A percentile compares a stretch with the other conserved stretches of the same genome.
These are phyloP conservation scores for Hippocampus guttulatus DNA, from an alignment of 2,113 vertebrate genomes.

Conservation along the genomic window DNA sequence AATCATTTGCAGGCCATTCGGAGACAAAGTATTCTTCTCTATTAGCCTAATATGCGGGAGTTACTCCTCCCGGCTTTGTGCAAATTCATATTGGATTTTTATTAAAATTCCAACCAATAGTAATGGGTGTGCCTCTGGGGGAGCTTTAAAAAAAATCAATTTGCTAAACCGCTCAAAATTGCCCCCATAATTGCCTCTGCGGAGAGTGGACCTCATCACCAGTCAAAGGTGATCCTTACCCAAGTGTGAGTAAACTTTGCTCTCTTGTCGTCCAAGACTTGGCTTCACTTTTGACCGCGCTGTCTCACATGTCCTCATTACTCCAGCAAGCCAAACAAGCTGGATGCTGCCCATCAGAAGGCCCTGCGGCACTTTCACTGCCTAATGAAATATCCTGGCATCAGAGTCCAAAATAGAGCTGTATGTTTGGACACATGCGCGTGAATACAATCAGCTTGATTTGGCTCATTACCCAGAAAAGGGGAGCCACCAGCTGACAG, in stretches of 20 bases:
- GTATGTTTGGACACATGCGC: constrained; percentile 71
- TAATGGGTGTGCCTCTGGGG: constrained; percentile 67
- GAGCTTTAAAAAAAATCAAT: constrained; percentile 72
- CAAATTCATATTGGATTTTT: constrained; percentile 72
- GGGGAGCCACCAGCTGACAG: constrained; percentile 70
- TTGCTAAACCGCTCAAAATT: constrained; percentile 69
- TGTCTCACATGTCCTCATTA: constrained; percentile 33
- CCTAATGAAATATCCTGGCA: constrained; percentile 58
- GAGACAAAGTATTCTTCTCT: constrained; percentile 55
- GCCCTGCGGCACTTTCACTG: constrained; percentile 49
- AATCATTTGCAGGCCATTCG: constrained; percentile 50
- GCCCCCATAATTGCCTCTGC: constrained; percentile 60
- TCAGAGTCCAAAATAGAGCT: constrained; percentile 62
- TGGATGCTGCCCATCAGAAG: constrained; percentile 34
- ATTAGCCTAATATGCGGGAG: constrained; percentile 63
- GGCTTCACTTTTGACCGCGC: constrained; percentile 21
- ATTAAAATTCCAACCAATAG: constrained; percentile 66
- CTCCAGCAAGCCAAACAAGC: constrained; percentile 27
- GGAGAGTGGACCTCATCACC: constrained; percentile 56
- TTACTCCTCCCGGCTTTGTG: constrained; percentile 60
- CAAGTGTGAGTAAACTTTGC: constrained; percentile 48
- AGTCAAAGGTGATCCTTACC: constrained; percentile 59
- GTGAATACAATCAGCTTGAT: constrained; percentile 71
- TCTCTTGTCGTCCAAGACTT: constrained; percentile 10
- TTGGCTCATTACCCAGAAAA: constrained; percentile 73